Percentiles rank a stretch among this genome's conserved stretches.
Evolutionary conservation across 2,113 vertebrate genomes (phyloP).

Genomic region (Ellobius talpinus): DNA sequence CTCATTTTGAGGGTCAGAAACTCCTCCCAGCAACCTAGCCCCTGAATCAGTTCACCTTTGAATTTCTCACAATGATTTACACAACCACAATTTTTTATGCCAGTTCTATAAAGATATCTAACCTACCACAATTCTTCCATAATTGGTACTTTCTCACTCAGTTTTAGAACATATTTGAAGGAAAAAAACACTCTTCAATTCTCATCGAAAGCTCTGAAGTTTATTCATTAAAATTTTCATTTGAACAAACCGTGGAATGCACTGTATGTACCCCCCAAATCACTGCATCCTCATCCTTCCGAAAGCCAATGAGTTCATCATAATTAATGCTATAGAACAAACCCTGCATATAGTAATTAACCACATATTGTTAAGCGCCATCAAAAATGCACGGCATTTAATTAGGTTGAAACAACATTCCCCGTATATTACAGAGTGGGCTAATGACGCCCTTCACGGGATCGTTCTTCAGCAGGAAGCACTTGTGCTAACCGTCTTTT

Average conservation of each 20-base stretch:
- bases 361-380: slow-evolving; percentile 80
- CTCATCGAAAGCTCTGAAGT: slow-evolving; percentile 18
- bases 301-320: slow-evolving; percentile 79
- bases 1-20: fast-evolving
- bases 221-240: slow-evolving; percentile 52
- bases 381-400: slow-evolving; percentile 79
- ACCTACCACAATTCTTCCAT: not conserved
- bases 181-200: not conserved
- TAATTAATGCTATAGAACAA: slow-evolving; percentile 82
- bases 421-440: slow-evolving; percentile 63
- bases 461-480: slow-evolving; percentile 77
- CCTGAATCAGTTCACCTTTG: fast-evolving
- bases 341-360: slow-evolving; percentile 80
- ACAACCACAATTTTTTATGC: not conserved
- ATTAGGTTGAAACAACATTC: slow-evolving; percentile 77
- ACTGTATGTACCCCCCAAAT: slow-evolving; percentile 50
- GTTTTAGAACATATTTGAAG: not conserved
- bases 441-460: slow-evolving; percentile 55
- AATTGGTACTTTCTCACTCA: not conserved
- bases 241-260: not conserved
- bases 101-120: not conserved
- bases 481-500: slow-evolving; percentile 73
- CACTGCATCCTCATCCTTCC: slow-evolving; percentile 29
- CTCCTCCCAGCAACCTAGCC: fast-evolving
- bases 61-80: not conserved